Base-by-base conservation (phyloP, 2,113 vertebrate genomes). In the Psettodes erumei region DNA sequence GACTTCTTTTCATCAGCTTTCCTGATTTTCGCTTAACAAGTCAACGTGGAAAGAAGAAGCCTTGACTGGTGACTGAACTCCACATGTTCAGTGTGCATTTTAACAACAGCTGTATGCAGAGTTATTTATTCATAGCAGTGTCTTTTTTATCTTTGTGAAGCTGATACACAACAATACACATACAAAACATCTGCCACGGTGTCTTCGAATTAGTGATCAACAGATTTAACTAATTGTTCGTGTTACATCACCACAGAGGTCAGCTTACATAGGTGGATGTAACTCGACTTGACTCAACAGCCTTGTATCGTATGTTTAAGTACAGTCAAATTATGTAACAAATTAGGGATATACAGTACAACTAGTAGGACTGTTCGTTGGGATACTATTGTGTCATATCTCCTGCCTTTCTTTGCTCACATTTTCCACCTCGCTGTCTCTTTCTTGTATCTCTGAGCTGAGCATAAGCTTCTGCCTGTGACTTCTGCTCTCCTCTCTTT, bases 351-450 rank as follows among this genome's bases (percentile, higher is more conserved):
- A n/a, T n/a, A n/a, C n/a, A n/a, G n/a, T n/a, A n/a, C n/a, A n/a
- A n/a, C n/a, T n/a, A n/a, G n/a, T n/a, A n/a, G n/a, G n/a, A n/a
- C n/a, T n/a, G n/a, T n/a, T n/a, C n/a, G n/a, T n/a, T n/a, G n/a
- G n/a, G n/a, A n/a, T n/a, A n/a, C n/a, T n/a, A n/a, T n/a, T 48
- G 8, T 64, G 1, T 4, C 10, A 19, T 11, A 15, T 27, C 55
- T 67, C 18, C 33, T 54, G 6, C 23, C 11, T 38, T 25, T 21
- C 21, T 16, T 18, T 1, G 5, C 59, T 47, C 3, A 47, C 4
- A 9, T 48, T 69, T 60, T 63, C 33, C 19, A 51, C 48, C n/a
- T 67, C 45, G 56, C 23, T n/a, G 8, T 60, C 30, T 48, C 5
- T 47, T 63, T 30, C 12, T 23, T 35, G 16, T 18, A 62, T 55